phyloP scores from a whole-genome alignment of 2,888 invertebrate species.

The Camptogramma bilineatum region DNA sequence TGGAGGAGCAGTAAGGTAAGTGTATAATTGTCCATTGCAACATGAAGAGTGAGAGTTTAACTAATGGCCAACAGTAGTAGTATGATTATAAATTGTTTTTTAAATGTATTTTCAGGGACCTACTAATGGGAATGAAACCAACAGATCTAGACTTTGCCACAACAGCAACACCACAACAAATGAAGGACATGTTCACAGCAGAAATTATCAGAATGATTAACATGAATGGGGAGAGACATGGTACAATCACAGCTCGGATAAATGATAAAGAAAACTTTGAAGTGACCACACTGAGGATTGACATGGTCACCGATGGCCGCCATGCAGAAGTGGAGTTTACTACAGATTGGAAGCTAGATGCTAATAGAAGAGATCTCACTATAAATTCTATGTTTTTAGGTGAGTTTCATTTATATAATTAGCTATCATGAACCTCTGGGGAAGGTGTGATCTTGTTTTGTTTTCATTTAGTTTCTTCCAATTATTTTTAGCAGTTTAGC shows the following conservation, averaged over 20 bases:
- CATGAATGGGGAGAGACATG: conserved; percentile 95
- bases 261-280: conserved; percentile 98
- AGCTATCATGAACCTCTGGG: too few relatives aligned
- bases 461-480: too few relatives aligned
- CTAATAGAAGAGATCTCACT: conserved; percentile 97
- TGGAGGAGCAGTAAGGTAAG: conserved; percentile 96
- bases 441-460: too few relatives aligned
- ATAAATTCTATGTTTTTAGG: conserved; percentile 99
- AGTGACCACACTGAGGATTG: conserved; percentile 96
- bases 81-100: conserved; percentile 3
- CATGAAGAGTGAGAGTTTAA: neutral
- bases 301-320: conserved; percentile 96
- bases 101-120: conserved; percentile 84
- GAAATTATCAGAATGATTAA: conserved; percentile 97
- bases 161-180: conserved; percentile 97
- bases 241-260: conserved; percentile 97
- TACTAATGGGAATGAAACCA: conserved; percentile 91
- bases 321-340: conserved; percentile 98
- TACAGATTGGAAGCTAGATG: conserved; percentile 96
- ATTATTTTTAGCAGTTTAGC: too few relatives aligned
- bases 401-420: conserved; percentile 52
- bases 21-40: neutral
- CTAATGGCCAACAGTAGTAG: too few relatives aligned
- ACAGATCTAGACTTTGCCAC: conserved; percentile 99
- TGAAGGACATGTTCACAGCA: conserved; percentile 96